Base-by-base conservation (phyloP, 1,140 invertebrate genomes). In the Heliconius himera region DNA sequence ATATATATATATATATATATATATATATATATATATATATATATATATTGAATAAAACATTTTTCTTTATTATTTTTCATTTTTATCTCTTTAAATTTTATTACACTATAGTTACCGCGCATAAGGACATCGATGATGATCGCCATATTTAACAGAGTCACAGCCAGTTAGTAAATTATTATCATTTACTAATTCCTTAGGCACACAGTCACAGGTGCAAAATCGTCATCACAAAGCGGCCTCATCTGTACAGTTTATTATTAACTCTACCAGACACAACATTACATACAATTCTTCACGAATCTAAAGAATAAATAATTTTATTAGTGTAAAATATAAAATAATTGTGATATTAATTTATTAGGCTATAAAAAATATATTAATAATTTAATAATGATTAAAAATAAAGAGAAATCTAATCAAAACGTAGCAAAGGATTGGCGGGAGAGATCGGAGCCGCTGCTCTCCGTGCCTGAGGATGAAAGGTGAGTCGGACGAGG, bases 331-430 rank as follows among this genome's bases (percentile, higher is more conserved):
- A 66, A 1, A 29, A 26, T 66, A 66, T 2, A 13, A 66, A 56
- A 8, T 18, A 54, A 20, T 20, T 54, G 54, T 60, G 54, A 22
- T 60, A 26, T 9, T 60, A 26, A 22, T 13, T 0, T 1, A 60
- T 9, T 11, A n/a, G 13, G 9, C 20, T 60, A 11, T 26, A 22
- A 60, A 9, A 29, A 29, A 29, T 29, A 29, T 29, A 1, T 26
- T 66, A 13, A 66, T 26, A 16, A 66, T 29, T 29, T 66, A 26
- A 84, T 80, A 70, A 90, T 90, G 86, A 81, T 84, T 82, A 93
- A 92, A 89, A 94, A 89, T 89, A 94, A 90, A 86, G 90, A 93
- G 74, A 93, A 90, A 91, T 87, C 85, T 76, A 94, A 90, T 89
- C 89, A 88, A 83, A 90, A 83, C 79, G 76, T 83, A 77, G 81